phyloP scores from a whole-genome alignment of 2,888 invertebrate species.

The Cinara cedri region DNA sequence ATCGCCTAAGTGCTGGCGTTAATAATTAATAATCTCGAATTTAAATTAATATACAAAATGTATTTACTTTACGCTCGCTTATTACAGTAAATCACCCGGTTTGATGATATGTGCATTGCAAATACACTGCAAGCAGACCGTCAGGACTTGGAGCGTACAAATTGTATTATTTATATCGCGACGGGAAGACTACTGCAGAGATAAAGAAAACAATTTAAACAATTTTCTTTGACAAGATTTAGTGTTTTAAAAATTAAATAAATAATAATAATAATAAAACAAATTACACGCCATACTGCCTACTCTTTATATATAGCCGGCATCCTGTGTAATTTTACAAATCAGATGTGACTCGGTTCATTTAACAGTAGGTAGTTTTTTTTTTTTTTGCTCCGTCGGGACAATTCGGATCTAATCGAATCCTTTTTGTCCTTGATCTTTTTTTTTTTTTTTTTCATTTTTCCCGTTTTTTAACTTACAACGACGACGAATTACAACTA shows the following conservation, averaged over 20 bases:
- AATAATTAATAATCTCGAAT: too few relatives aligned
- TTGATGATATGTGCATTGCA: too few relatives aligned
- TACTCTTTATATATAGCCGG: neutral
- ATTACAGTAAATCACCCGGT: too few relatives aligned
- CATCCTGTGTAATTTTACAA: slow-evolving; percentile 10
- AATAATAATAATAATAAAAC: too few relatives aligned
- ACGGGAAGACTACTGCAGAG: too few relatives aligned
- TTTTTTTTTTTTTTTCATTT: slow-evolving; percentile 10
- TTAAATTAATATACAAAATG: too few relatives aligned
- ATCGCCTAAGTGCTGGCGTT: too few relatives aligned
- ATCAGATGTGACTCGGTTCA: slow-evolving; percentile 25
- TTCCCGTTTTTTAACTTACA: slow-evolving; percentile 4
- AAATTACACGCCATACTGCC: neutral
- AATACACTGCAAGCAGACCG: too few relatives aligned
- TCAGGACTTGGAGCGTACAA: too few relatives aligned
- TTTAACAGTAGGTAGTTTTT: slow-evolving; percentile 16
- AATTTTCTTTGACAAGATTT: neutral
- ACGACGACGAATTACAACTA: neutral
- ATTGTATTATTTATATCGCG: too few relatives aligned
- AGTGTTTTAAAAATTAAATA: neutral
- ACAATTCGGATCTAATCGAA: slow-evolving; percentile 21
- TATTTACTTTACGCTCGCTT: too few relatives aligned
- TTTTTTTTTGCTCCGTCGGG: slow-evolving; percentile 18
- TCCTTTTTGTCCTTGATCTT: neutral
- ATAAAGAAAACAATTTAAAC: too few relatives aligned